Percentiles rank a stretch among this genome's conserved stretches.
These are phyloP conservation scores for Pterois miles DNA, from an alignment of 2,797 vertebrate genomes.

Conservation along the genomic window DNA sequence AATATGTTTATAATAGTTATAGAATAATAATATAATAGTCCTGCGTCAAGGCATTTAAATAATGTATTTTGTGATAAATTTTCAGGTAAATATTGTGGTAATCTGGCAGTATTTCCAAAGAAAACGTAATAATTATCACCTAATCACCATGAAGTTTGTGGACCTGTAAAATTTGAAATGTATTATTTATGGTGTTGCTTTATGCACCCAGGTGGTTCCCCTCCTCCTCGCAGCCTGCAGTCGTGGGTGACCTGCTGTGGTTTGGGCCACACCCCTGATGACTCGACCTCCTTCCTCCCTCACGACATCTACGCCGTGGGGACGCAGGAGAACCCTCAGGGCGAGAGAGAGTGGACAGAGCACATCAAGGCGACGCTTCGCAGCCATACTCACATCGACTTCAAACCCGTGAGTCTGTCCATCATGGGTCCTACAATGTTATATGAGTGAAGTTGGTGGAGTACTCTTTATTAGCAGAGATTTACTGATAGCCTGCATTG, in stretches of 20 bases:
- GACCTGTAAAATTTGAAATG: too few relatives aligned
- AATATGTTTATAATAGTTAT: too few relatives aligned
- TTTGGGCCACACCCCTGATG: slow-evolving; percentile 83
- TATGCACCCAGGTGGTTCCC: slow-evolving; percentile 77
- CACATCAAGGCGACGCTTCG: slow-evolving; percentile 81
- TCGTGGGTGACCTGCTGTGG: slow-evolving; percentile 86
- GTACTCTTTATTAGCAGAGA: background rate
- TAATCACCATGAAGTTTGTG: fast-evolving
- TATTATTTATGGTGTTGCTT: background rate
- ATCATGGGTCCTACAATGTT: background rate
- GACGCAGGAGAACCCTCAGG: slow-evolving; percentile 88
- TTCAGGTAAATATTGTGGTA: too few relatives aligned
- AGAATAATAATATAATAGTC: too few relatives aligned
- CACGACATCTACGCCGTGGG: slow-evolving; percentile 87
- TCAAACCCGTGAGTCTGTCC: slow-evolving; percentile 79
- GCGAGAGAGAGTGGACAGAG: slow-evolving; percentile 87
- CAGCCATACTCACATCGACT: slow-evolving; percentile 82
- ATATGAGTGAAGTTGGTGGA: background rate
- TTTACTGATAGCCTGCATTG: background rate
- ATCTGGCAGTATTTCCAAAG: too few relatives aligned
- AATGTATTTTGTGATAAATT: too few relatives aligned
- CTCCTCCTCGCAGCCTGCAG: slow-evolving; percentile 81
- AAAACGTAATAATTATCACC: too few relatives aligned
- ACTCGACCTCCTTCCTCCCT: slow-evolving; percentile 75
- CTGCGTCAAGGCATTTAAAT: too few relatives aligned